phyloP scores from a whole-genome alignment of 2,888 invertebrate species.

The Apamea sordens region DNA sequence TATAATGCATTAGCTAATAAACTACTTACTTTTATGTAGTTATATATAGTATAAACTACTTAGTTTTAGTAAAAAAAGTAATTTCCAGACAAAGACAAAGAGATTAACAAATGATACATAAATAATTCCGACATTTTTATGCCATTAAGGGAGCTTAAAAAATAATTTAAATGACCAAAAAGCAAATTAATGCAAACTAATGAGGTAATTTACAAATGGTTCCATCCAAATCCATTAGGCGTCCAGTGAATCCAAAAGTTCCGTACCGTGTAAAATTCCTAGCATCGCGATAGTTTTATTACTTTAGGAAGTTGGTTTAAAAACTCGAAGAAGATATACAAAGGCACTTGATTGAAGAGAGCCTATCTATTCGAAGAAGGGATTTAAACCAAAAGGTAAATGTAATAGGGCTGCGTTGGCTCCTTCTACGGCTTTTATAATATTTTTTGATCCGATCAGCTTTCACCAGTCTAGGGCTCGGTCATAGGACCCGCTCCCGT shows the following conservation, averaged over 20 bases:
- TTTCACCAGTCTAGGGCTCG: too few relatives aligned
- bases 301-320: not conserved
- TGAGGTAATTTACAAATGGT: slow-evolving; percentile 13
- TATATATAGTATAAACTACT: too few relatives aligned
- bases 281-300: not conserved
- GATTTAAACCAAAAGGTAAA: not conserved
- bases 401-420: too few relatives aligned
- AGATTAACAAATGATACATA: not conserved
- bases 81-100: not conserved
- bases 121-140: not conserved
- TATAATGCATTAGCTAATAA: not conserved
- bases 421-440: too few relatives aligned
- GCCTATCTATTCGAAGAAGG: not conserved
- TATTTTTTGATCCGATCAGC: not conserved
- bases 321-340: not conserved
- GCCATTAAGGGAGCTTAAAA: not conserved
- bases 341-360: not conserved
- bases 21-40: too few relatives aligned
- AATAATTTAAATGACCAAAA: not conserved
- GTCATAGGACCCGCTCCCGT: not conserved
- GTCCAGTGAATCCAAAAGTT: slow-evolving; percentile 11
- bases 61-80: not conserved
- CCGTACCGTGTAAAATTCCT: too few relatives aligned
- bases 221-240: not conserved
- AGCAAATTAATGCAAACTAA: not conserved